Evolutionary conservation across 2,888 invertebrate species (phyloP).

Genomic region (Embidobia sp.): DNA sequence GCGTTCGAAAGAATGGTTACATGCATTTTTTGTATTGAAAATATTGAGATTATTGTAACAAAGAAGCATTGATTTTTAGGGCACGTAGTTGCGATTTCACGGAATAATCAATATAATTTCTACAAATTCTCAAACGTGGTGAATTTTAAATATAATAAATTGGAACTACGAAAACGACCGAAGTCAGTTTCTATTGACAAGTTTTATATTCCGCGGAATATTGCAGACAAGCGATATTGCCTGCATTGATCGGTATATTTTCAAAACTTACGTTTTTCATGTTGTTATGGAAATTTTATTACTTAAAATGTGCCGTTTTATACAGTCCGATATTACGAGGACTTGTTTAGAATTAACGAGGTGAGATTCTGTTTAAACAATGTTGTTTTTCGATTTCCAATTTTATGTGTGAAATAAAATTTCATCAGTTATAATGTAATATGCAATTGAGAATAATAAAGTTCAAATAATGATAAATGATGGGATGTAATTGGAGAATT

Average conservation of each 20-base stretch:
- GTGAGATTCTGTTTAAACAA: too few relatives aligned
- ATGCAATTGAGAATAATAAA: too few relatives aligned
- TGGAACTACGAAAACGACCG: not conserved
- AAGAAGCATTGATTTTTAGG: conserved; percentile 21
- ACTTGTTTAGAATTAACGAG: too few relatives aligned
- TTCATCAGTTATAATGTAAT: too few relatives aligned
- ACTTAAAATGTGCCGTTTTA: conserved; percentile 1
- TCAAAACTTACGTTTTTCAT: not conserved
- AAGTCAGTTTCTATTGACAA: not conserved
- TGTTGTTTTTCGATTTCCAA: too few relatives aligned
- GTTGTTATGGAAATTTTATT: not conserved
- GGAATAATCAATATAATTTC: conserved; percentile 12
- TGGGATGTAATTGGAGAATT: too few relatives aligned
- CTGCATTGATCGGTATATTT: conserved; percentile 11
- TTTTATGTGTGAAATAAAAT: too few relatives aligned
- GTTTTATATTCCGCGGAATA: conserved; percentile 8
- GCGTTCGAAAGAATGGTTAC: not conserved
- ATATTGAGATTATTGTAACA: conserved; percentile 4
- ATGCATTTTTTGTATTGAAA: not conserved
- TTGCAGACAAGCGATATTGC: conserved; percentile 3
- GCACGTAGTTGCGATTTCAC: not conserved
- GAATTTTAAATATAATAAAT: conserved; percentile 11
- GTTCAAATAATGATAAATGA: too few relatives aligned
- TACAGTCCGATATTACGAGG: too few relatives aligned
- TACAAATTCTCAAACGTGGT: not conserved